Conservation (phyloP, 2,797 vertebrate genomes). For the Tapirus indicus region DNA sequence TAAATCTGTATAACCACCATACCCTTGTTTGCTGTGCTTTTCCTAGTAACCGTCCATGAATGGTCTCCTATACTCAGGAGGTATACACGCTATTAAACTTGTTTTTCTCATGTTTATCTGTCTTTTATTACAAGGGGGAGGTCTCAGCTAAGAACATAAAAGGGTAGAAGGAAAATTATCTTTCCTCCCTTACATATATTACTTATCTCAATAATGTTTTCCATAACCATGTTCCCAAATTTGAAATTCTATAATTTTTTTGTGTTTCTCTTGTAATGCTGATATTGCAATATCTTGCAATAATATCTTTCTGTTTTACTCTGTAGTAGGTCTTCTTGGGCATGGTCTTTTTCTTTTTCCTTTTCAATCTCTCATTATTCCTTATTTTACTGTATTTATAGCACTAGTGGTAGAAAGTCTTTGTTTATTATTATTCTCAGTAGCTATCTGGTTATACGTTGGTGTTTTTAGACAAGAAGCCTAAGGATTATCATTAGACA, state of each 20-base stretch:
- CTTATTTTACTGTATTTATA: neutral
- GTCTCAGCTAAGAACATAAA: neutral
- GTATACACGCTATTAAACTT: neutral
- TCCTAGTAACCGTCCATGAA: neutral
- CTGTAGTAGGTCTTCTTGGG: neutral
- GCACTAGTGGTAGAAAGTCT: neutral
- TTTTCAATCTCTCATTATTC: neutral
- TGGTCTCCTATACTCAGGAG: too few relatives aligned
- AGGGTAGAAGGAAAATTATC: neutral
- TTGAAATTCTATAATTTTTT: neutral
- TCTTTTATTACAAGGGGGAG: neutral
- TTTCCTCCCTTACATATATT: too few relatives aligned
- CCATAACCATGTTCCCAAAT: neutral
- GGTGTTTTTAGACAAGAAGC: neutral
- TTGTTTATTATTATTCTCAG: neutral
- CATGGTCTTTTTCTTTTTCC: neutral
- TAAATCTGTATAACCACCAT: neutral
- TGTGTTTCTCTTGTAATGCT: neutral
- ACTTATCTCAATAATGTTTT: neutral
- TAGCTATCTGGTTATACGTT: neutral
- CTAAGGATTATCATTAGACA: neutral
- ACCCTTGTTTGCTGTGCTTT: neutral
- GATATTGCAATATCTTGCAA: neutral
- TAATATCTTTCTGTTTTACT: neutral
- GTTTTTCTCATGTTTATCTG: neutral